A percentile compares a stretch with the other conserved stretches of the same genome.
These are phyloP conservation scores for Pegea sp. DNA, from an alignment of 23 tunicate genomes.

Conservation along the genomic window DNA sequence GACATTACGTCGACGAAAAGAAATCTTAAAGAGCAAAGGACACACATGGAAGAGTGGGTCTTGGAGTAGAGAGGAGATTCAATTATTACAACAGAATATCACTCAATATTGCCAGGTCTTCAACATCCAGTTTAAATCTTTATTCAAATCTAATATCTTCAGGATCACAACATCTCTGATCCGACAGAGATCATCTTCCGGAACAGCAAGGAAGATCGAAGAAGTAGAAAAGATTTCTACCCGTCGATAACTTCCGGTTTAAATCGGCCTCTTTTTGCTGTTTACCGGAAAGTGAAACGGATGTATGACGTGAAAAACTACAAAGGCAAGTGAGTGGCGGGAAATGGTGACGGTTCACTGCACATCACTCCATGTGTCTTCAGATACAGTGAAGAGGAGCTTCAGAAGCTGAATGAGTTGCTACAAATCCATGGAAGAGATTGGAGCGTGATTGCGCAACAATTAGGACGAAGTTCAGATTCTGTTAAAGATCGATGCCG, in stretches of 20 bases:
- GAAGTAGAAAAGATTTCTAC: slow-evolving; percentile 50
- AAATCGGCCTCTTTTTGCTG: slow-evolving; percentile 75
- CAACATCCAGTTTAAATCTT: not conserved
- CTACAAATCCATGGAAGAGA: slow-evolving; percentile 36
- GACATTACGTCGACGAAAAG: slow-evolving; percentile 53
- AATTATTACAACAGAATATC: slow-evolving; percentile 38
- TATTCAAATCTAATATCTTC: not conserved
- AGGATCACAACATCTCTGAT: slow-evolving; percentile 42
- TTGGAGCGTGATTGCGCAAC: slow-evolving; percentile 50
- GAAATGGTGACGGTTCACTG: slow-evolving; percentile 1
- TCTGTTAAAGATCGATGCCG: slow-evolving; percentile 86
- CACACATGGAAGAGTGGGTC: slow-evolving; percentile 84
- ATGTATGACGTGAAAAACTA: slow-evolving; percentile 59
- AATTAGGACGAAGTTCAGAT: slow-evolving; percentile 78
- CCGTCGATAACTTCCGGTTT: slow-evolving; percentile 49
- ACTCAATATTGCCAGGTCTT: slow-evolving; percentile 30
- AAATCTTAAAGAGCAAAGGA: slow-evolving; percentile 42
- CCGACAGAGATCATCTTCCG: slow-evolving; percentile 37
- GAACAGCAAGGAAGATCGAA: slow-evolving; percentile 21
- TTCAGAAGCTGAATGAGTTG: slow-evolving; percentile 29
- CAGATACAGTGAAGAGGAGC: slow-evolving; percentile 55
- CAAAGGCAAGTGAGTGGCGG: slow-evolving; percentile 68
- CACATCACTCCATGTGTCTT: too few species aligned
- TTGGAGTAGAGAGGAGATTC: slow-evolving; percentile 61
- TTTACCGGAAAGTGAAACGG: slow-evolving; percentile 68